Base-by-base conservation (phyloP, 2,797 vertebrate genomes). In the Muscicapa striata region DNA sequence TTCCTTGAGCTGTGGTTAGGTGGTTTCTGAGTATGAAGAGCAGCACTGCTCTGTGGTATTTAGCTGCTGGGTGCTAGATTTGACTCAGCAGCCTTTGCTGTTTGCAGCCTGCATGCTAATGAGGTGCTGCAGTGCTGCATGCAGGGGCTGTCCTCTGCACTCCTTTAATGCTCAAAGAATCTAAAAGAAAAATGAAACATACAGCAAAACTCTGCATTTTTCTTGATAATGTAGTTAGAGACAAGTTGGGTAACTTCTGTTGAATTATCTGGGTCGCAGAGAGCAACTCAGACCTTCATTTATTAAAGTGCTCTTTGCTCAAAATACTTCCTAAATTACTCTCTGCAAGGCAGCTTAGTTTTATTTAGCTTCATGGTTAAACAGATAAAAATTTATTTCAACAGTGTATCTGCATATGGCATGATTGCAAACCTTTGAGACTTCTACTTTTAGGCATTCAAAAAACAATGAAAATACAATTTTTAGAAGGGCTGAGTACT, bases 21-120 rank as follows among this genome's bases (percentile, higher is more conserved):
- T 70, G 12, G 38, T 92, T 96, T 66, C 32, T 83, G 76, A 73
- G 46, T 58, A 41, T 0, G 6, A 73, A 34, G 40, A 82, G 6
- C 29, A 5, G 34, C 17, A 1, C 51, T 69, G 63, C 92, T 54
- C 16, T 79, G 87, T 91, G 82, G 49, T 81, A 38, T 85, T 83
- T 30, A 69, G 87, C 67, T 88, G 38, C 61, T 58, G 70, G 78
- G 27, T 84, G 77, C 90, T 80, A 43, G 68, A 13, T 90, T 79
- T 94, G 94, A 95, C 94, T 97, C 94, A 93, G 93, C 92, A 87
- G 69, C 81, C 55, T 83, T 19, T 54, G 66, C 52, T 81, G 32
- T 69, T 89, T 78, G 89, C 79, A 64, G 62, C 9, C 72, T 62
- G 59, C 79, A 64, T 81, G 75, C 62, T 89, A 78, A 64, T 21